Percentiles rank a stretch among this genome's conserved stretches.
phyloP scores from a whole-genome alignment of 2,113 vertebrate species.

The Sterna hirundo region DNA sequence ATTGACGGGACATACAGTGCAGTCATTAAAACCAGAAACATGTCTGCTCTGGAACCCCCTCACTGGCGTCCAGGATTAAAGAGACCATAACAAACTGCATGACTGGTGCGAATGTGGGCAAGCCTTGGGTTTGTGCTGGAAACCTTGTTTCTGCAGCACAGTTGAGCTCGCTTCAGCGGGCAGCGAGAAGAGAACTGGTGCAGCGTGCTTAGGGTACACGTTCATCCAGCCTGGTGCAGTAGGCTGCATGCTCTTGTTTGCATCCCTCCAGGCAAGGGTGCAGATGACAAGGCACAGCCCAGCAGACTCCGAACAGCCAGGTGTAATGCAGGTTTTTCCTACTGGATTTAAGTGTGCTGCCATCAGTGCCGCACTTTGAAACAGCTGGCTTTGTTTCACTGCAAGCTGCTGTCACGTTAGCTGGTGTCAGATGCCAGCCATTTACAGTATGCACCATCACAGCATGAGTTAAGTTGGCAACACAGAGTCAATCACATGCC shows the following conservation, averaged over 20 bases:
- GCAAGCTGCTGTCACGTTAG: not conserved
- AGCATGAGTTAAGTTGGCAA: slow-evolving; percentile 53
- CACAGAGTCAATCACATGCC: slow-evolving; percentile 47
- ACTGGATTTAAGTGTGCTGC: not conserved
- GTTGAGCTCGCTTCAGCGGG: not conserved
- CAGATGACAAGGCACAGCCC: not conserved
- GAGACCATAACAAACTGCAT: not conserved
- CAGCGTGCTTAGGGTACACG: not conserved
- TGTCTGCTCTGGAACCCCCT: not conserved
- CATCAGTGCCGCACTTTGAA: not conserved
- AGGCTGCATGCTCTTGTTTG: not conserved
- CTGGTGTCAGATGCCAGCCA: slow-evolving; percentile 61
- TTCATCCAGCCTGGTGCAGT: not conserved
- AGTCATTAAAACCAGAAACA: not conserved
- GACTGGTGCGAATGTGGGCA: not conserved
- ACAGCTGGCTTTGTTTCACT: not conserved
- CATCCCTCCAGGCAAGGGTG: not conserved
- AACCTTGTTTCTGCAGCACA: not conserved
- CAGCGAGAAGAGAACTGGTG: not conserved
- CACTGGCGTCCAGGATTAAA: not conserved
- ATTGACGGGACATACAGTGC: not conserved
- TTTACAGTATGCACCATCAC: slow-evolving; percentile 43
- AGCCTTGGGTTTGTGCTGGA: not conserved
- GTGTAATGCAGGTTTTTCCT: not conserved
- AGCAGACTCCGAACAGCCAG: not conserved